Evolutionary conservation across 2,113 vertebrate genomes (phyloP).

Genomic region (Myocastor coypus): DNA sequence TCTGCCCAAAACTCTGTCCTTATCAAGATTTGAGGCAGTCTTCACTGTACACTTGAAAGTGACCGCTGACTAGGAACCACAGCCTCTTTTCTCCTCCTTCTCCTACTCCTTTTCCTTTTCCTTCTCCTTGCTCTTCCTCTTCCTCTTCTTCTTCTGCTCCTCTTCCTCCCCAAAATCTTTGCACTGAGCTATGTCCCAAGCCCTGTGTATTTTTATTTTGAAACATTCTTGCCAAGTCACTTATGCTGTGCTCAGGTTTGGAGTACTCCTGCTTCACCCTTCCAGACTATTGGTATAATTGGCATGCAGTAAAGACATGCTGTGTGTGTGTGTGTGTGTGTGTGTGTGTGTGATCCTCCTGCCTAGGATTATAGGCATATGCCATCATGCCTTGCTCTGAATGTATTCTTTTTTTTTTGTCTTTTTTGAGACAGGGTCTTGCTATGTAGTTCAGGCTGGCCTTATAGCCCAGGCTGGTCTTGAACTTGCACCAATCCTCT

Average conservation of each 20-base stretch:
- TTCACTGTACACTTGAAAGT: not conserved
- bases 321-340: too few species aligned
- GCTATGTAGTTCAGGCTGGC: too few species aligned
- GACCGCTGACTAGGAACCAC: not conserved
- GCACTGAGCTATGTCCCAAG: not conserved
- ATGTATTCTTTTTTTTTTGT: too few species aligned
- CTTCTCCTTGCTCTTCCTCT: too few species aligned
- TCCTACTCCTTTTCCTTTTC: accelerated
- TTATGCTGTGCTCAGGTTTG: not conserved
- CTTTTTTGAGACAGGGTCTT: too few species aligned
- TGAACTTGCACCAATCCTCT: too few species aligned
- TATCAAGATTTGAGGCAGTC: not conserved
- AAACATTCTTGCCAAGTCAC: not conserved
- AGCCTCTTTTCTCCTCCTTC: not conserved
- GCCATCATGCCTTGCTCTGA: too few species aligned
- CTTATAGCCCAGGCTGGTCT: too few species aligned
- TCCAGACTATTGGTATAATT: not conserved
- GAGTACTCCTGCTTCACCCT: not conserved
- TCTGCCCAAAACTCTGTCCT: not conserved
- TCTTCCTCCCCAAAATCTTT: not conserved
- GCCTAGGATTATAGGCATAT: too few species aligned
- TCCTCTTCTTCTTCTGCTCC: too few species aligned
- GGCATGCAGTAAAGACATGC: not conserved
- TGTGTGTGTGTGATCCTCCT: too few species aligned
- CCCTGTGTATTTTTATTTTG: not conserved